Percentiles rank a stretch among this genome's conserved stretches.
Conservation (phyloP, 1,140 invertebrate species). For the Trialeurodes vaporariorum region DNA sequence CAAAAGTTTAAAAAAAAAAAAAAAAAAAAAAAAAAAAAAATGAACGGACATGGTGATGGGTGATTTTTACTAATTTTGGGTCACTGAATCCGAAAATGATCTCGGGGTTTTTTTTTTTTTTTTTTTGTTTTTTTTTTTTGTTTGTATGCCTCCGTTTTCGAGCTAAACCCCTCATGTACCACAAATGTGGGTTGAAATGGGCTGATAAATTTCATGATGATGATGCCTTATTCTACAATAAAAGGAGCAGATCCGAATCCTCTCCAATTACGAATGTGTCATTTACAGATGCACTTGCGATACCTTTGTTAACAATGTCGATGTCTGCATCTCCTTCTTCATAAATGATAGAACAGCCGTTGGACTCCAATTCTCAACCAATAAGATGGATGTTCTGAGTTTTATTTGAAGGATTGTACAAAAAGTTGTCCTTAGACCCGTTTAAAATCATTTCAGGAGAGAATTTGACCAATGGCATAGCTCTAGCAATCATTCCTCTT, state of each 20-base stretch:
- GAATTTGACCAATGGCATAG: neutral
- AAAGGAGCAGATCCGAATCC: neutral
- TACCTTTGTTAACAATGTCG: neutral
- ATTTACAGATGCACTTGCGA: neutral
- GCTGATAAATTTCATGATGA: too few relatives aligned
- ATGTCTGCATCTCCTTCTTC: neutral
- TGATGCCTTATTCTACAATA: neutral
- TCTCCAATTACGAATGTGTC: neutral
- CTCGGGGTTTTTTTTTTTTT: too few relatives aligned
- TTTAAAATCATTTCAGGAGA: neutral
- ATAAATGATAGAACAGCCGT: neutral
- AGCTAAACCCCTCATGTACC: too few relatives aligned
- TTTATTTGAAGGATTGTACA: neutral
- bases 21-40: too few relatives aligned
- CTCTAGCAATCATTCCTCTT: neutral
- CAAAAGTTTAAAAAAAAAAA: too few relatives aligned
- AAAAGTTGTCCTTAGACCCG: neutral
- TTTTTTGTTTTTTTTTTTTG: too few relatives aligned
- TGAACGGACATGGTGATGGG: too few relatives aligned
- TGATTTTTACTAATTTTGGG: too few relatives aligned
- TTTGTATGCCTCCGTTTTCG: too few relatives aligned
- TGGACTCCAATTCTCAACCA: neutral
- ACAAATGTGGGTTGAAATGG: too few relatives aligned
- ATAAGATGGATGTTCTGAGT: neutral
- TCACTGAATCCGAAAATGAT: too few relatives aligned